Conservation (phyloP, 2,113 vertebrate genomes). For the Tragelaphus scriptus region DNA sequence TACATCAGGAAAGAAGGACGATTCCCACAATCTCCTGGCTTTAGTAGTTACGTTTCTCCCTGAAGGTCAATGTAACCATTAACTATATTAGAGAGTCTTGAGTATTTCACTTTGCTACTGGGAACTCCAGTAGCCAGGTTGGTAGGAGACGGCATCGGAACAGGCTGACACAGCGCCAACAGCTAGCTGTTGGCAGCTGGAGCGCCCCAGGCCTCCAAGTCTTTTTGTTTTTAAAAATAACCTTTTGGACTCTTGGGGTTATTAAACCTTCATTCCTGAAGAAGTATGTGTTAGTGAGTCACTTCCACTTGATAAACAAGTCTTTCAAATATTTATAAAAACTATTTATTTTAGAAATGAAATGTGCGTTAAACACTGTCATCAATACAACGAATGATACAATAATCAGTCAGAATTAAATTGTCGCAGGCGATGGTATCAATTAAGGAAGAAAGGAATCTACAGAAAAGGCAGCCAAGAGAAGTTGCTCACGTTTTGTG, state of each 20-base stretch:
- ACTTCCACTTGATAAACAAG: background rate
- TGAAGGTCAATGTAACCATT: background rate
- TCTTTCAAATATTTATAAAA: background rate
- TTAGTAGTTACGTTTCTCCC: background rate
- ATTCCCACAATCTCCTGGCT: background rate
- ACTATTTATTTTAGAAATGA: background rate
- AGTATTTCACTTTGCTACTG: background rate
- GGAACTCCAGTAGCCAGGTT: background rate
- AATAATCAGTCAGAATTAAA: background rate
- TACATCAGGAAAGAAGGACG: background rate
- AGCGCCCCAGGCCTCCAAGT: background rate
- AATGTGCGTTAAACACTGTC: background rate
- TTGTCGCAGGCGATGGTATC: background rate
- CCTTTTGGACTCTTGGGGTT: background rate
- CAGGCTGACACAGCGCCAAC: background rate
- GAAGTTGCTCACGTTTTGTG: background rate
- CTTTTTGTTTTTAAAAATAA: background rate
- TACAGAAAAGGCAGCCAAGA: background rate
- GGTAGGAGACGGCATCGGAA: accelerated
- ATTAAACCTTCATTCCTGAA: background rate
- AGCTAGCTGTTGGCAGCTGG: background rate
- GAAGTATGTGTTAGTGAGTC: background rate
- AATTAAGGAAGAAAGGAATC: background rate
- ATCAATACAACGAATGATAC: too few species aligned
- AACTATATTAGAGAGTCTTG: background rate